Base-by-base conservation (phyloP, 2,888 invertebrate species). In the Apocheima hispidaria region DNA sequence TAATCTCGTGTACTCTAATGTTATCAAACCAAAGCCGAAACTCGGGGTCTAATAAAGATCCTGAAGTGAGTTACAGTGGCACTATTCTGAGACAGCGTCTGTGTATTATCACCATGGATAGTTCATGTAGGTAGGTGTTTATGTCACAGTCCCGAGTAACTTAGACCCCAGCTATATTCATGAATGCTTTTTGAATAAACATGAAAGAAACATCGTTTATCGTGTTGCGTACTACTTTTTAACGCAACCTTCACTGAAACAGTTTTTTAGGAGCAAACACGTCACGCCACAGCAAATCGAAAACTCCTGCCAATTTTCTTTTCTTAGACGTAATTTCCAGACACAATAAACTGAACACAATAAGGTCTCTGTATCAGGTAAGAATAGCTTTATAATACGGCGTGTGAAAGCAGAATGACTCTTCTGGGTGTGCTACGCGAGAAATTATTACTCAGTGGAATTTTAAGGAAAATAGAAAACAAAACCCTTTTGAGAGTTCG, bases 141-240 rank as follows among this genome's bases (percentile, higher is more conserved):
- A 35, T 80, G 83, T 79, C 78, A 69, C 23, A 56, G 71, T 74
- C 87, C 73, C 79, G 61, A 26, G 82, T 79, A 86, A 83, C 74
- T 88, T 86, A 86, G 83, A 78, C 77, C 77, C 74, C 83, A 87
- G 84, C 83, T 84, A 87, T 88, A 90, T 91, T 90, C 89, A 90
- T 90, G 88, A 86, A 84, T 77, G 73, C 69, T 66, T 75, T 82
- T 81, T 90, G 90, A 90, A 90, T 91, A 90, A 87, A 88, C 87
- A 90, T 90, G 88, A 88, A 85, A 75, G 78, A 85, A 75, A 68
- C 75, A 73, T 75, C 72, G 72, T 69, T 72, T 60, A 51, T 44
- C 38, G 54, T 40, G 55, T 38, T 33, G 41, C 20, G 30, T 30
- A 46, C 52, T 60, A 51, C 40, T 50, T 59, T 58, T 62, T 43